Percentiles rank a stretch among this genome's conserved stretches.
phyloP scores from a whole-genome alignment of 23 tunicate genomes.

The Diplosoma virens region DNA sequence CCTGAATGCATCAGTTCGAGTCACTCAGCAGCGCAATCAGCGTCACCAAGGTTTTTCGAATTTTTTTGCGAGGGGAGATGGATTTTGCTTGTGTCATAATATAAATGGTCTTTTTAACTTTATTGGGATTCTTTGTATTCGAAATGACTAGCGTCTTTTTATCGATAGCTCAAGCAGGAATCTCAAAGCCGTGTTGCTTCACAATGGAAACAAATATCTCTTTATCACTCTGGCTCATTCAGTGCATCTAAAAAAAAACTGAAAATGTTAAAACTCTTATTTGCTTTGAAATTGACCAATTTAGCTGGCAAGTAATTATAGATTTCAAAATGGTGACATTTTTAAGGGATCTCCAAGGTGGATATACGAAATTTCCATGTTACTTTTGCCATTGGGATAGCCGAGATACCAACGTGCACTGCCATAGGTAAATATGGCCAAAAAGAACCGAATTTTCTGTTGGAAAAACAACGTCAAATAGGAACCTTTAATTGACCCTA shows the following conservation, averaged over 20 bases:
- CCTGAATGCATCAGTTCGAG: too few species aligned
- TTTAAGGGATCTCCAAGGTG: slow-evolving; percentile 16
- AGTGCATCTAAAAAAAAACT: slow-evolving; percentile 16
- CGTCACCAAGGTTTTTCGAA: too few species aligned
- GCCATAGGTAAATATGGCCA: too few species aligned
- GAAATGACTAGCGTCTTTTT: slow-evolving; percentile 19
- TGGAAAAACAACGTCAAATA: slow-evolving; percentile 24
- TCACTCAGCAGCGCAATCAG: too few species aligned
- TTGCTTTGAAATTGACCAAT: background rate
- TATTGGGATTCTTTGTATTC: slow-evolving; percentile 10
- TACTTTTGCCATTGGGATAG: too few species aligned
- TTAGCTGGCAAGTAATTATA: background rate
- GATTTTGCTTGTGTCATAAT: slow-evolving; percentile 19
- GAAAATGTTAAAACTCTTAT: background rate
- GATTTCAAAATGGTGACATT: slow-evolving; percentile 30
- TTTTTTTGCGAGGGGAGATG: too few species aligned
- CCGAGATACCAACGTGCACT: too few species aligned
- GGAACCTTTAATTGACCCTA: slow-evolving; percentile 4
- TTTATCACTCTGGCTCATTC: slow-evolving; percentile 5
- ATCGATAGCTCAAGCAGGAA: slow-evolving; percentile 31
- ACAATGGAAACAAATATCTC: slow-evolving; percentile 23
- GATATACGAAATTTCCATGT: slow-evolving; percentile 17
- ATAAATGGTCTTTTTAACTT: slow-evolving; percentile 5
- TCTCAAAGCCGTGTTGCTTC: slow-evolving; percentile 12
- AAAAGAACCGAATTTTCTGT: slow-evolving; percentile 19